Percentiles rank a stretch among this genome's conserved stretches.
phyloP scores from a whole-genome alignment of 2,113 vertebrate species.

The Pterocles orientalis region DNA sequence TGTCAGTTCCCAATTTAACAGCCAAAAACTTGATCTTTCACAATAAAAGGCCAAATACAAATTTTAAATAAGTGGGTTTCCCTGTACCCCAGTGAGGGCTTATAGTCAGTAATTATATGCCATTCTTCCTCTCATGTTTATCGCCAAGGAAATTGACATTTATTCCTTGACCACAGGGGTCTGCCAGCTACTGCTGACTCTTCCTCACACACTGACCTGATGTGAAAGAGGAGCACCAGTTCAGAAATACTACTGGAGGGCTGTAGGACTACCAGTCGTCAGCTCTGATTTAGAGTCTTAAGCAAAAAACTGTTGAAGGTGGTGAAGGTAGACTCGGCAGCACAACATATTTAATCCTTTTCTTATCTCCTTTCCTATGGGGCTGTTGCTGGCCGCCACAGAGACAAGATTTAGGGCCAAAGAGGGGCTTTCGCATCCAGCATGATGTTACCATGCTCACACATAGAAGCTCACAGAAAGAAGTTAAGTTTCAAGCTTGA shows the following conservation, averaged over 20 bases:
- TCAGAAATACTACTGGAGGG: not conserved
- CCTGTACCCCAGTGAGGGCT: fast-evolving
- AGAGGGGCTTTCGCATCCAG: not conserved
- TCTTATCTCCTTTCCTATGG: not conserved
- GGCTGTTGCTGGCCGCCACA: not conserved
- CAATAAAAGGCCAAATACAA: not conserved
- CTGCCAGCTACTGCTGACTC: not conserved
- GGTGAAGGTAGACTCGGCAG: not conserved
- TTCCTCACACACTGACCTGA: not conserved
- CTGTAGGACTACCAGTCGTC: not conserved
- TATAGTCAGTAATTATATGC: not conserved
- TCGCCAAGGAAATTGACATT: not conserved
- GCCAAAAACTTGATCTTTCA: not conserved
- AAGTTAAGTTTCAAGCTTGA: not conserved
- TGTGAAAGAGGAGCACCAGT: not conserved
- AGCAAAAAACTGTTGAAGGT: not conserved
- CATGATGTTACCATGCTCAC: not conserved
- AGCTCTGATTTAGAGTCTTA: not conserved
- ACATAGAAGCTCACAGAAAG: not conserved
- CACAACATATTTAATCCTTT: not conserved
- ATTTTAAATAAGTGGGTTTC: not conserved
- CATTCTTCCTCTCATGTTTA: not conserved
- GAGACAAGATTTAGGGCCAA: not conserved
- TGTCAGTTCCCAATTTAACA: not conserved
- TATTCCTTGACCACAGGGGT: not conserved